These are phyloP conservation scores for Anthopleura sola DNA, from an alignment of 64 coral and sea anemone genomes.

Conservation along the genomic window DNA sequence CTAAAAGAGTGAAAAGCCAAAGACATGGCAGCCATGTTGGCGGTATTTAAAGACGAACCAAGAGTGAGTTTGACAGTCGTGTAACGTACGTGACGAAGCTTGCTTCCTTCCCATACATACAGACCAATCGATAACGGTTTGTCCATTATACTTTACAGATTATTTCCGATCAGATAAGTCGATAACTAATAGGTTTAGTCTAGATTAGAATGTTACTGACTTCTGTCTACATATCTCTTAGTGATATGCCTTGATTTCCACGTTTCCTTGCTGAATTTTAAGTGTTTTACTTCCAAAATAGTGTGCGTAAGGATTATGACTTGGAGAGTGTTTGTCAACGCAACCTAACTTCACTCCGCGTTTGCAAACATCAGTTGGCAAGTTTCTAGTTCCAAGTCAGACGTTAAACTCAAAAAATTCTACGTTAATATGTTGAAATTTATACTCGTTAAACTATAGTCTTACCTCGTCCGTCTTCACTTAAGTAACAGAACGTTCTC, in stretches of 20 bases:
- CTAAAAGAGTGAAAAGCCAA: too few species aligned
- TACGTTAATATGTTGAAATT: not conserved
- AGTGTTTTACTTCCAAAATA: not conserved
- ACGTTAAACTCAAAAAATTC: not conserved
- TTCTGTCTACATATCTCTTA: too few species aligned
- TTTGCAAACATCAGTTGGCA: not conserved
- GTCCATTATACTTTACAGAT: not conserved
- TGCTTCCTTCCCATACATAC: too few species aligned
- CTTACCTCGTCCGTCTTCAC: not conserved
- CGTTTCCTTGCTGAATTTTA: not conserved
- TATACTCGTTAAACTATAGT: not conserved
- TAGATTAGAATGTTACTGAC: not conserved
- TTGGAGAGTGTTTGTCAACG: not conserved
- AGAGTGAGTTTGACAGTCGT: too few species aligned
- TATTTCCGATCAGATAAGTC: not conserved
- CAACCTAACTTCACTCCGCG: not conserved
- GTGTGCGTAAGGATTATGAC: not conserved
- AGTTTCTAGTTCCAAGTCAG: not conserved
- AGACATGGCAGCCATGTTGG: too few species aligned
- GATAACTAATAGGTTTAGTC: not conserved
- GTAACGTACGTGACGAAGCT: too few species aligned
- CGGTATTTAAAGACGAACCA: too few species aligned
- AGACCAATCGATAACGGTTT: not conserved
- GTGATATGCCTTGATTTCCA: too few species aligned
- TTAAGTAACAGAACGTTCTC: not conserved